Conservation (phyloP, 1,140 invertebrate genomes). For the Pseudomyrmex pallidus region DNA sequence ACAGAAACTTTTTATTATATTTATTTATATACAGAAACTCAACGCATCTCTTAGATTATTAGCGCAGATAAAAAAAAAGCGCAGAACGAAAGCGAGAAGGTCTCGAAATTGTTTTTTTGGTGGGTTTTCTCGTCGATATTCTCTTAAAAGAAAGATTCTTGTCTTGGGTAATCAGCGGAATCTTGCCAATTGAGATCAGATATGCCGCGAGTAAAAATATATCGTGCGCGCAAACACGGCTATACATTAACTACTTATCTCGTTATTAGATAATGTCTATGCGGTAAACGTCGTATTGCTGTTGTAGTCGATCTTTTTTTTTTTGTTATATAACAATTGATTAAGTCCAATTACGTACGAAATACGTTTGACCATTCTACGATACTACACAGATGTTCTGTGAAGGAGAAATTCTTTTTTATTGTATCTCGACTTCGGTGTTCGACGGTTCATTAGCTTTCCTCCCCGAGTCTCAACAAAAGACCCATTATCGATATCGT, state of each 20-base stretch:
- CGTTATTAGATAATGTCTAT: background rate
- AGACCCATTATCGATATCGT: slow-evolving; percentile 75
- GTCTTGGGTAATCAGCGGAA: background rate
- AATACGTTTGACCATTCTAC: too few relatives aligned
- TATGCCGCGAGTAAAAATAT: slow-evolving; percentile 20
- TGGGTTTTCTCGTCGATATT: slow-evolving; percentile 5
- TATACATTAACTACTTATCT: slow-evolving; percentile 17
- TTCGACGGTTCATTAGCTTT: slow-evolving; percentile 20
- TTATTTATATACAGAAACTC: too few relatives aligned
- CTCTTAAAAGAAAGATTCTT: slow-evolving; percentile 20
- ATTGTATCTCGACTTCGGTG: slow-evolving; percentile 15
- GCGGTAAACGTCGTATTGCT: background rate
- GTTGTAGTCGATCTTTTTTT: background rate
- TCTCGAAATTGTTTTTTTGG: slow-evolving; percentile 13
- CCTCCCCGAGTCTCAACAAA: slow-evolving; percentile 67
- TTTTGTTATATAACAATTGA: background rate
- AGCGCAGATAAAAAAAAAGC: background rate
- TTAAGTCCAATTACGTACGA: background rate
- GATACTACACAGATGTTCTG: background rate
- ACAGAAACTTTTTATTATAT: background rate
- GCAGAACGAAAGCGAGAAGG: background rate
- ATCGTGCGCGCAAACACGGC: slow-evolving; percentile 2
- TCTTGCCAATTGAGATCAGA: slow-evolving; percentile 37
- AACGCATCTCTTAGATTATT: background rate
- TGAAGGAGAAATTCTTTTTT: background rate